Percentiles rank a stretch among this genome's conserved stretches.
These are phyloP conservation scores for Nomada goodeniana DNA, from an alignment of 2,888 invertebrate genomes.

Conservation along the genomic window DNA sequence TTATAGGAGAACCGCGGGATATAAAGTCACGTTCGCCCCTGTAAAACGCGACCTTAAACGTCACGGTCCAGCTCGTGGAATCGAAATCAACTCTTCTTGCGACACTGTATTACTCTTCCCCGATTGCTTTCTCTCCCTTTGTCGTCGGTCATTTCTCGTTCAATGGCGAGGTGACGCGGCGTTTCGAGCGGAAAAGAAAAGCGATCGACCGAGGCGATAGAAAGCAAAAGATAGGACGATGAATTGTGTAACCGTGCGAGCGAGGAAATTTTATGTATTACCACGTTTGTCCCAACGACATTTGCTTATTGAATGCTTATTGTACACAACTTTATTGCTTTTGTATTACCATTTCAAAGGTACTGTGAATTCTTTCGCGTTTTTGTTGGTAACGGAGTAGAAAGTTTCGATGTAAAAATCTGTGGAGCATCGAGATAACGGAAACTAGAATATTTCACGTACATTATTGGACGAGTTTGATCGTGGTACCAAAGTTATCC, in stretches of 20 bases:
- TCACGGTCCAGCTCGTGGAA: constrained; percentile 10
- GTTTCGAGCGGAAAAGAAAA: neutral
- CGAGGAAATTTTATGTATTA: neutral
- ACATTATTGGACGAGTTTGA: too few species aligned
- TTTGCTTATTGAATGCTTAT: too few species aligned
- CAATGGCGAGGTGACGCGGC: constrained; percentile 3
- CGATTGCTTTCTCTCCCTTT: neutral
- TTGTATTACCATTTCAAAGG: too few species aligned
- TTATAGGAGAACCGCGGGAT: neutral
- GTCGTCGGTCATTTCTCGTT: neutral
- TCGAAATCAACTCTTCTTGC: constrained; percentile 13
- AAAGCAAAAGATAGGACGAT: neutral
- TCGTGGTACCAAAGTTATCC: too few species aligned
- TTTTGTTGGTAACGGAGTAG: too few species aligned
- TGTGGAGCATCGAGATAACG: too few species aligned
- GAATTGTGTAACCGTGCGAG: neutral
- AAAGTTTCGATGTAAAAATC: too few species aligned
- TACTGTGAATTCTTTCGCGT: too few species aligned
- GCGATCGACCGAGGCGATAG: neutral
- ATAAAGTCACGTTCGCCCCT: constrained; percentile 7
- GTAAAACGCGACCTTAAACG: constrained; percentile 19
- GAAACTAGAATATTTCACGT: too few species aligned
- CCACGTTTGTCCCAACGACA: neutral
- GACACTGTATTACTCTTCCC: constrained; percentile 1
- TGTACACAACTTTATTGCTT: too few species aligned